Conservation (phyloP, 2,113 vertebrate species). For the Catharus fuscescens region DNA sequence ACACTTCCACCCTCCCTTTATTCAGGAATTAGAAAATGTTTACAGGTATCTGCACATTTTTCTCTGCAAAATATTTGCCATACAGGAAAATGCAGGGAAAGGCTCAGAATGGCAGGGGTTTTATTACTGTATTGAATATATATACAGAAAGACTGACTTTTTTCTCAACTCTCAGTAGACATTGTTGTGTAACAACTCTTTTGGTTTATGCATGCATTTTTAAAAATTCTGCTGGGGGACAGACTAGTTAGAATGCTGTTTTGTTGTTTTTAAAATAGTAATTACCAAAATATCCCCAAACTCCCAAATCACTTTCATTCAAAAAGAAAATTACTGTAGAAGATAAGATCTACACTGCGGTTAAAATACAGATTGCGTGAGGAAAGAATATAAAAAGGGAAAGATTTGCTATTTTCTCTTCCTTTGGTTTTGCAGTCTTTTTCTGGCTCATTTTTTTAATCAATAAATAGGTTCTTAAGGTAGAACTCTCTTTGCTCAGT, state of each 20-base stretch:
- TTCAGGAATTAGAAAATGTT: constrained; percentile 46
- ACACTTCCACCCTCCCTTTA: neutral
- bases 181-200: neutral
- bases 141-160: neutral
- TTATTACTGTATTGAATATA: neutral
- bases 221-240: neutral
- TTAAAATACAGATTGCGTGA: neutral
- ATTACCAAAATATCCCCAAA: neutral
- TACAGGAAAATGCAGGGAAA: neutral
- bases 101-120: neutral
- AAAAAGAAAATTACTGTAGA: neutral
- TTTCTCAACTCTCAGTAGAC: neutral
- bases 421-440: neutral
- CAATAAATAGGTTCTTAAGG: neutral
- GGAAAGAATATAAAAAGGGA: neutral
- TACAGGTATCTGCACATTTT: neutral
- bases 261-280: neutral
- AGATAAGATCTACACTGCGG: neutral
- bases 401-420: neutral
- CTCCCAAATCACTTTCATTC: neutral
- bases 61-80: neutral
- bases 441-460: neutral
- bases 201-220: neutral
- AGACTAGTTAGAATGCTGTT: neutral
- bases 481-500: neutral